A percentile compares a stretch with the other conserved stretches of the same genome.
Conservation (phyloP, 2,797 vertebrate genomes). For the Pygocentrus nattereri region DNA sequence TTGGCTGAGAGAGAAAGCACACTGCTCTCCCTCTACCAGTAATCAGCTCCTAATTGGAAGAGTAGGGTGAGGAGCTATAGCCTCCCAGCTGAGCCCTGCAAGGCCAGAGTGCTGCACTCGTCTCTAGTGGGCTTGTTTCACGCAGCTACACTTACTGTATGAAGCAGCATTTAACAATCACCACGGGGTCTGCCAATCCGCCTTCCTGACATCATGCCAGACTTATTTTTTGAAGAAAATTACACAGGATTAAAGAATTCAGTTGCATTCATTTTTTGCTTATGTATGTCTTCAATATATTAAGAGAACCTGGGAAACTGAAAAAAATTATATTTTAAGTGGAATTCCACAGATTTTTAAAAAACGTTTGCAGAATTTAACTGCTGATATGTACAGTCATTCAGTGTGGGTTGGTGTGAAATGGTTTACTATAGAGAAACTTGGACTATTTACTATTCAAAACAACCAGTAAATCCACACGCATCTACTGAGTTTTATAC, state of each 20-base stretch:
- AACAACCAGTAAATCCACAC: too few species aligned
- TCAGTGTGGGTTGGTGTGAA: too few species aligned
- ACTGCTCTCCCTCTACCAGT: constrained; percentile 35
- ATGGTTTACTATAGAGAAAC: too few species aligned
- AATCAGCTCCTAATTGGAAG: constrained; percentile 45
- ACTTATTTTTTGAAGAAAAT: not conserved
- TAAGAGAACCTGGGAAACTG: too few species aligned
- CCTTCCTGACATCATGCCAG: not conserved
- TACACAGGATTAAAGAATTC: not conserved
- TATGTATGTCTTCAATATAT: too few species aligned
- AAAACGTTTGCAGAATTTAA: too few species aligned
- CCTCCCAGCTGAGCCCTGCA: constrained; percentile 7
- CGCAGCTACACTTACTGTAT: constrained; percentile 6
- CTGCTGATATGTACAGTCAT: too few species aligned
- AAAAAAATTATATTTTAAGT: too few species aligned
- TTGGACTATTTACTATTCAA: too few species aligned
- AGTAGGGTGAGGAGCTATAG: constrained; percentile 15
- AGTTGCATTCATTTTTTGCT: not conserved
- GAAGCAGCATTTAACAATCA: not conserved
- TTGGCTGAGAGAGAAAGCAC: constrained; percentile 38
- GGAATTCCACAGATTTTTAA: too few species aligned
- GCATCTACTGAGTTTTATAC: too few species aligned
- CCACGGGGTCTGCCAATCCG: not conserved
- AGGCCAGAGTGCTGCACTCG: not conserved
- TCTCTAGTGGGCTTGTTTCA: constrained; percentile 16